These are phyloP conservation scores for Habropoda laboriosa DNA, from an alignment of 1,140 invertebrate species.

Conservation along the genomic window DNA sequence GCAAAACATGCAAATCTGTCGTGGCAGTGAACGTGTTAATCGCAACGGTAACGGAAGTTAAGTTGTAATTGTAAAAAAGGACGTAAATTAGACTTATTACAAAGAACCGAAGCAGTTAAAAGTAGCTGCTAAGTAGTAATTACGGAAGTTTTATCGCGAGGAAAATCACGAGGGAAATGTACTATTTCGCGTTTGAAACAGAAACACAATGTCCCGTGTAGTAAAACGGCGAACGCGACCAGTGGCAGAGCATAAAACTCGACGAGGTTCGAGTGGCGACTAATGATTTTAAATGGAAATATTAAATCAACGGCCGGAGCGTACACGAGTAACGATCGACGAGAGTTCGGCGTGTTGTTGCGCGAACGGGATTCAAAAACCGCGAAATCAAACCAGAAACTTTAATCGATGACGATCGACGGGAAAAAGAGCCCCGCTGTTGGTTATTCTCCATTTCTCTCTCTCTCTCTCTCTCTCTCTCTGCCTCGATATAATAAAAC, in stretches of 20 bases:
- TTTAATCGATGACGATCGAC: slow-evolving; percentile 24
- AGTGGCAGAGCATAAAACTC: neutral
- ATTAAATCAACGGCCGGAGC: slow-evolving; percentile 9
- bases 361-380: neutral
- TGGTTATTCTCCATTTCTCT: too few relatives aligned
- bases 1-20: too few relatives aligned
- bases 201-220: neutral
- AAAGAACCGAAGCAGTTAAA: too few relatives aligned
- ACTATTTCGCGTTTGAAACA: neutral
- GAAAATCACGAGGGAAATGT: too few relatives aligned
- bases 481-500: neutral
- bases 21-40: too few relatives aligned
- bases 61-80: too few relatives aligned
- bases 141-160: too few relatives aligned
- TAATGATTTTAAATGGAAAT: neutral
- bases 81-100: too few relatives aligned
- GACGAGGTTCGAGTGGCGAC: neutral
- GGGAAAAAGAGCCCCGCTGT: neutral
- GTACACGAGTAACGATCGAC: neutral
- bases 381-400: slow-evolving; percentile 3
- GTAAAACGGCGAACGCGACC: neutral
- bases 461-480: too few relatives aligned
- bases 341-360: neutral
- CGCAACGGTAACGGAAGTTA: too few relatives aligned
- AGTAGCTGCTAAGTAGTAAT: too few relatives aligned